Evolutionary conservation across 1,140 invertebrate species (phyloP).

Genomic region (Colletes gigas): DNA sequence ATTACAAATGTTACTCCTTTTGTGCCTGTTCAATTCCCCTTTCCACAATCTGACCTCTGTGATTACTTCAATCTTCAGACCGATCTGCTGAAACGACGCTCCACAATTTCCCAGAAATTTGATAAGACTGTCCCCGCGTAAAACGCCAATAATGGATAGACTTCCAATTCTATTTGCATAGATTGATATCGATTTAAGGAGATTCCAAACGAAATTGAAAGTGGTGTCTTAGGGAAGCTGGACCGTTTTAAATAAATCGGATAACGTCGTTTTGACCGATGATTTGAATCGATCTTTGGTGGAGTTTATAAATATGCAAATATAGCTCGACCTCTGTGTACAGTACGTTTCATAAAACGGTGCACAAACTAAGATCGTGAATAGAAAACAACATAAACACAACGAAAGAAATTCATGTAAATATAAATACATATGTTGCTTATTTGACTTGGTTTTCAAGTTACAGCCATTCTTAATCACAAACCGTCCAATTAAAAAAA

Average conservation of each 20-base stretch:
- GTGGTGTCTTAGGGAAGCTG: background rate
- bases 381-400: too few relatives aligned
- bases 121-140: too few relatives aligned
- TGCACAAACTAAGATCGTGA: too few relatives aligned
- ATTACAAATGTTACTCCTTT: too few relatives aligned
- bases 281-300: background rate
- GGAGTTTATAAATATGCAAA: constrained; percentile 17
- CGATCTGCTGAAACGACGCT: too few relatives aligned
- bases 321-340: background rate
- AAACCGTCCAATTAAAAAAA: too few relatives aligned
- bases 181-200: background rate
- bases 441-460: too few relatives aligned
- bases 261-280: background rate
- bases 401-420: too few relatives aligned
- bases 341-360: too few relatives aligned
- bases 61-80: background rate
- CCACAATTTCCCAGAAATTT: background rate
- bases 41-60: background rate
- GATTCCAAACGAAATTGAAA: background rate
- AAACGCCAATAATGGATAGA: background rate
- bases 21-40: background rate
- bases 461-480: too few relatives aligned
- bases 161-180: constrained; percentile 7
- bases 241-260: constrained; percentile 7
- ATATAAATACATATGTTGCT: too few relatives aligned